These are phyloP conservation scores for Tipula vernalis DNA, from an alignment of 2,888 invertebrate genomes.

Conservation along the genomic window DNA sequence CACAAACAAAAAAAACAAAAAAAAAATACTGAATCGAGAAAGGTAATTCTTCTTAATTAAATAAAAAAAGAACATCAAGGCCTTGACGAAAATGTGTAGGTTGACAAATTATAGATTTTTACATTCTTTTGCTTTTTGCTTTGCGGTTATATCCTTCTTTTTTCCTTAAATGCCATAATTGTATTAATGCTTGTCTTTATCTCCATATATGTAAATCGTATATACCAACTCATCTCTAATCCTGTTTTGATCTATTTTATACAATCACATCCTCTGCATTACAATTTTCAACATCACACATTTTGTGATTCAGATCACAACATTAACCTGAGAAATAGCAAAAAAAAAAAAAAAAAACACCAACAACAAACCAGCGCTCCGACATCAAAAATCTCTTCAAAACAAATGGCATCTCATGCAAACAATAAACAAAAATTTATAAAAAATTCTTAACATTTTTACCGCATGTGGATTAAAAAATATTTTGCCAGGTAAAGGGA, in stretches of 20 bases:
- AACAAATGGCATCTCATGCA: not conserved
- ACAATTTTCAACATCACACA: not conserved
- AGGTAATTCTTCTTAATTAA: not conserved
- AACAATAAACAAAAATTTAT: not conserved
- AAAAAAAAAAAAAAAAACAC: not conserved
- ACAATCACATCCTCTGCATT: not conserved
- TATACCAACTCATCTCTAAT: not conserved
- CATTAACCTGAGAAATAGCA: not conserved
- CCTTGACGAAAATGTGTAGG: not conserved
- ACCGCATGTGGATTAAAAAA: not conserved
- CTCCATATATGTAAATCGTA: not conserved
- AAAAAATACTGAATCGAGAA: not conserved
- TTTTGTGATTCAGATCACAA: not conserved
- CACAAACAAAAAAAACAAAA: not conserved
- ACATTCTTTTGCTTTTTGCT: not conserved
- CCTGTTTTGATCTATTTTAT: not conserved
- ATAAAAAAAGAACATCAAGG: not conserved
- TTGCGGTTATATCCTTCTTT: not conserved
- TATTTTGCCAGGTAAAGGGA: not conserved
- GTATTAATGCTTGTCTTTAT: not conserved
- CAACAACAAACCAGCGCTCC: not conserved
- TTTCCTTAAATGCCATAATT: not conserved
- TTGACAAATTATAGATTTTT: not conserved
- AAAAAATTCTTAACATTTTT: not conserved
- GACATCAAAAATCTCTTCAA: not conserved